Evolutionary conservation across 53 echinoderm and acorn worm species (phyloP).

Genomic region (Arbacia lixula): DNA sequence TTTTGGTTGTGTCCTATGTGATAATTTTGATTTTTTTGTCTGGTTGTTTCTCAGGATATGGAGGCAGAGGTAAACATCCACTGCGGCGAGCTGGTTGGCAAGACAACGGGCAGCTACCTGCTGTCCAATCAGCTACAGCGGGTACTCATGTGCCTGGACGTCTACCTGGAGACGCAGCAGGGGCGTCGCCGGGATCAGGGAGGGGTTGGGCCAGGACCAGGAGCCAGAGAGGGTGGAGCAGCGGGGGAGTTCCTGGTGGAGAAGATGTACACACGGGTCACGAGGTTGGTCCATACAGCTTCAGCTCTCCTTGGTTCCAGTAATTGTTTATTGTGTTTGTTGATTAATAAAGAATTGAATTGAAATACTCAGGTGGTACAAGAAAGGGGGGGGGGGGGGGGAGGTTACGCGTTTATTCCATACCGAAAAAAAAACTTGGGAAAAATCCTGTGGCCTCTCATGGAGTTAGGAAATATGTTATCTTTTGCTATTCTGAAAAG

Average conservation of each 20-base stretch:
- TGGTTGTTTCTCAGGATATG: constrained; percentile 68
- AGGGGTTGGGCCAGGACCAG: constrained; percentile 39
- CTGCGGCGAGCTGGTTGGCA: constrained; percentile 72
- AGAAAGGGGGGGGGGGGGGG: too few species aligned
- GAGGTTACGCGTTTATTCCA: too few species aligned
- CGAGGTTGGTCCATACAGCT: constrained; percentile 64
- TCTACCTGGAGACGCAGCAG: constrained; percentile 79
- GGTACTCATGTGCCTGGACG: constrained; percentile 92
- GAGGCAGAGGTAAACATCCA: constrained; percentile 90
- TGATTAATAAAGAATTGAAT: background rate
- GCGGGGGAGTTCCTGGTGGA: constrained; percentile 86
- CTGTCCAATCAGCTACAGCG: constrained; percentile 93
- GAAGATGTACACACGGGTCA: constrained; percentile 91
- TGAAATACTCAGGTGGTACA: too few species aligned
- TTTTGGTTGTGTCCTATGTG: too few species aligned
- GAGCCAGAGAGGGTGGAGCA: constrained; percentile 48
- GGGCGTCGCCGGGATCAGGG: constrained; percentile 20
- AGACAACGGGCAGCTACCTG: constrained; percentile 73
- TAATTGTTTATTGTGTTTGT: background rate
- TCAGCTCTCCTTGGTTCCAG: too few species aligned
- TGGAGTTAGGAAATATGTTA: too few species aligned
- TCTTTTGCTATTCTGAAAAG: too few species aligned
- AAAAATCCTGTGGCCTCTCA: too few species aligned
- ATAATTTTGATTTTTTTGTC: too few species aligned
- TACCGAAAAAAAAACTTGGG: too few species aligned